phyloP scores from a whole-genome alignment of 2,113 vertebrate species.

The Oriolus oriolus region DNA sequence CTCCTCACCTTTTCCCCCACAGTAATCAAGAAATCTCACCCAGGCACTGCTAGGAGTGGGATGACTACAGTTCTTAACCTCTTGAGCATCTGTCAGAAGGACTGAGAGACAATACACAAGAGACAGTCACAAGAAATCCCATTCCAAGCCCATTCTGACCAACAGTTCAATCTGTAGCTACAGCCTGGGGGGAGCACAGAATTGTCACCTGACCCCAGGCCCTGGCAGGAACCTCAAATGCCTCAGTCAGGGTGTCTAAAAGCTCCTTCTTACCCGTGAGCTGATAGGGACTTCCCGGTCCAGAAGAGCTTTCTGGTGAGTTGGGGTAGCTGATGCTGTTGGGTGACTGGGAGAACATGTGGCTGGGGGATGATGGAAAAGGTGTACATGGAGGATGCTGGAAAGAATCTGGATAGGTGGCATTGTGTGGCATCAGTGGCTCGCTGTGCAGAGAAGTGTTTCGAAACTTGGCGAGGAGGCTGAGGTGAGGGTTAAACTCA shows the following conservation, averaged over 20 bases:
- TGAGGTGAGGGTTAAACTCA: slow-evolving; percentile 97
- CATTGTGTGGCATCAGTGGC: slow-evolving; percentile 94
- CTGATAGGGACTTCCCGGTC: slow-evolving; percentile 86
- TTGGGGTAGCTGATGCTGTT: slow-evolving; percentile 80
- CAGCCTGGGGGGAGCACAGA: not conserved
- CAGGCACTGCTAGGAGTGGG: not conserved
- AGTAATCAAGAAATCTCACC: not conserved
- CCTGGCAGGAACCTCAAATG: not conserved
- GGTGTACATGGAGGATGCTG: slow-evolving; percentile 80
- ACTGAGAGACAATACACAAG: not conserved
- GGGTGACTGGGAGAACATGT: slow-evolving; percentile 81
- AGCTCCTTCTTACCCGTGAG: slow-evolving; percentile 77
- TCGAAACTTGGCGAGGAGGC: slow-evolving; percentile 91
- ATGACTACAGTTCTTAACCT: not conserved
- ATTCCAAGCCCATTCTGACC: not conserved
- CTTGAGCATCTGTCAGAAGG: not conserved
- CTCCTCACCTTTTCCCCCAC: not conserved
- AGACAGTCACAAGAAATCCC: not conserved
- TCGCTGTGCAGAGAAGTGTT: slow-evolving; percentile 89
- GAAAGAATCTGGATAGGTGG: slow-evolving; percentile 92
- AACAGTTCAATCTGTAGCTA: not conserved
- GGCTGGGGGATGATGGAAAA: slow-evolving; percentile 78
- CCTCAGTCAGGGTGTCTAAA: not conserved
- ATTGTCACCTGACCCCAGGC: not conserved
- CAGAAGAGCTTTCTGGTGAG: slow-evolving; percentile 85